These are phyloP conservation scores for Drosophila nikananu DNA, from an alignment of 1,140 invertebrate genomes.

Conservation along the genomic window DNA sequence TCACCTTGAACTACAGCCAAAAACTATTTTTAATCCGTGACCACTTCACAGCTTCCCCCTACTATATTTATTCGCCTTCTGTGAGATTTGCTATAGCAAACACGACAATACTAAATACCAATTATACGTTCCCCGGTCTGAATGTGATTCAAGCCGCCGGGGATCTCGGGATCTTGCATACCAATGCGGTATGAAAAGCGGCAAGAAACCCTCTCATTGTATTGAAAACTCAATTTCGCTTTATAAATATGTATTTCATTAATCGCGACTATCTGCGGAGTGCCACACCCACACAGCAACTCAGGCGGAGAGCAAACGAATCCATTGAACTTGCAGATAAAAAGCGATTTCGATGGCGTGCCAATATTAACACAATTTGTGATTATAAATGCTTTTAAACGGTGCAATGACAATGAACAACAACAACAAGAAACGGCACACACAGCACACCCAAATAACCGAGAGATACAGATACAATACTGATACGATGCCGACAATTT, in stretches of 20 bases:
- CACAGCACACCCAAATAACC: constrained; percentile 54
- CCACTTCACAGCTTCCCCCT: constrained; percentile 33
- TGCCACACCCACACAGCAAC: constrained; percentile 39
- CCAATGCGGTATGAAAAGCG: not conserved
- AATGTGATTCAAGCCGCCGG: constrained; percentile 58
- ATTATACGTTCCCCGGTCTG: constrained; percentile 35
- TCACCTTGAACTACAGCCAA: constrained; percentile 12
- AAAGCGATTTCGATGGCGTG: constrained; percentile 66
- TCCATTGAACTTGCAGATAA: constrained; percentile 74
- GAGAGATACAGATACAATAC: constrained; percentile 57
- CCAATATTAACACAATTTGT: constrained; percentile 84
- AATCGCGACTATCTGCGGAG: constrained; percentile 56
- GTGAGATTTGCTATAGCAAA: constrained; percentile 46
- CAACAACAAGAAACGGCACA: constrained; percentile 64
- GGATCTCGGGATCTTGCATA: constrained; percentile 43
- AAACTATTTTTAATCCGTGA: constrained; percentile 45
- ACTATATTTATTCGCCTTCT: constrained; percentile 1
- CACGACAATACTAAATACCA: constrained; percentile 51
- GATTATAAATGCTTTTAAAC: constrained; percentile 83
- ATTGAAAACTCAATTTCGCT: constrained; percentile 78
- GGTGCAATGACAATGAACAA: constrained; percentile 81
- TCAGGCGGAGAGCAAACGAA: constrained; percentile 42
- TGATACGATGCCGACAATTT: constrained; percentile 69
- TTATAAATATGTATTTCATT: constrained; percentile 79
- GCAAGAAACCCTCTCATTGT: constrained; percentile 56